Percentiles rank a stretch among this genome's conserved stretches.
phyloP scores from a whole-genome alignment of 1,140 invertebrate genomes.

The roundworm (Caenorhabditis elegans) region WBcel235 BX284606.5:3505501-3506000 shows the following conservation, averaged over 20 bases:
- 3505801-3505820: conserved; percentile 8
- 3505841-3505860: neutral
- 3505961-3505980: conserved; percentile 31
- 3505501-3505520: neutral
- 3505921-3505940: conserved; percentile 9
- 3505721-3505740: neutral
- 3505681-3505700: neutral
- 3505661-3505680: too few species aligned
- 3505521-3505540: neutral
- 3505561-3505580: neutral
- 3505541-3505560: too few species aligned
- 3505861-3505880: neutral
- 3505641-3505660: too few species aligned
- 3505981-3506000: conserved; percentile 25
- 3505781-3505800: conserved; percentile 15
- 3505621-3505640: too few species aligned
- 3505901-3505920: conserved; percentile 21
- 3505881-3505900: neutral
- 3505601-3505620: too few species aligned
- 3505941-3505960: neutral
- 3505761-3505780: conserved; percentile 32
- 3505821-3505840: conserved; percentile 1
- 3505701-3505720: neutral
- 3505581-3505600: too few species aligned
- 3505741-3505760: neutral